A percentile compares a stretch with the other conserved stretches of the same genome.
These are phyloP conservation scores for Esox lucius DNA, from an alignment of 2,797 vertebrate species.

Conservation along the genomic window DNA sequence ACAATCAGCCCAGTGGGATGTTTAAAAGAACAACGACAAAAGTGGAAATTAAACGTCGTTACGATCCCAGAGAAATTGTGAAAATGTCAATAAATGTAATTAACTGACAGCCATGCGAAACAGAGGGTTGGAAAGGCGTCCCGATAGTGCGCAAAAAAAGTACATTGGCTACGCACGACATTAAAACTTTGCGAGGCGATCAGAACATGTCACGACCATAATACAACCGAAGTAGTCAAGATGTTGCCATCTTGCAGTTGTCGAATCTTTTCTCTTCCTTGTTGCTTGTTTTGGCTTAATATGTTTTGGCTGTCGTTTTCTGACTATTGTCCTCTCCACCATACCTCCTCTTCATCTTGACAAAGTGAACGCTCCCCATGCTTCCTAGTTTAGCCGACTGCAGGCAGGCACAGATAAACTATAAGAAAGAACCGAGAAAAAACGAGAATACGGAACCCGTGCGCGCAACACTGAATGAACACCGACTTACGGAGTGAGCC, in stretches of 20 bases:
- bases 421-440: constrained; percentile 26
- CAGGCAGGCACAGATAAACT: constrained; percentile 10
- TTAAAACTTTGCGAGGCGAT: constrained; percentile 42
- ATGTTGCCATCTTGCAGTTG: constrained; percentile 38
- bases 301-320: constrained; percentile 36
- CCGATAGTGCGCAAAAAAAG: background rate
- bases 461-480: constrained; percentile 13
- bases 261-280: constrained; percentile 22
- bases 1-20: background rate
- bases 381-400: constrained; percentile 22
- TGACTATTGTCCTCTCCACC: constrained; percentile 49
- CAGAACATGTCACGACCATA: constrained; percentile 33
- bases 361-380: constrained; percentile 42
- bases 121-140: background rate
- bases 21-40: background rate
- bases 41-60: constrained; percentile 1
- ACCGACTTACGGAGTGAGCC: constrained; percentile 4
- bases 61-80: background rate
- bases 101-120: constrained; percentile 10
- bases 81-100: background rate
- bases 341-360: constrained; percentile 46
- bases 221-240: constrained; percentile 14
- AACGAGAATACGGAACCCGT: background rate
- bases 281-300: constrained; percentile 36
- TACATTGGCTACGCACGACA: background rate